Percentiles rank a stretch among this genome's conserved stretches.
phyloP scores from a whole-genome alignment of 2,797 vertebrate species.

The Mus caroli region DNA sequence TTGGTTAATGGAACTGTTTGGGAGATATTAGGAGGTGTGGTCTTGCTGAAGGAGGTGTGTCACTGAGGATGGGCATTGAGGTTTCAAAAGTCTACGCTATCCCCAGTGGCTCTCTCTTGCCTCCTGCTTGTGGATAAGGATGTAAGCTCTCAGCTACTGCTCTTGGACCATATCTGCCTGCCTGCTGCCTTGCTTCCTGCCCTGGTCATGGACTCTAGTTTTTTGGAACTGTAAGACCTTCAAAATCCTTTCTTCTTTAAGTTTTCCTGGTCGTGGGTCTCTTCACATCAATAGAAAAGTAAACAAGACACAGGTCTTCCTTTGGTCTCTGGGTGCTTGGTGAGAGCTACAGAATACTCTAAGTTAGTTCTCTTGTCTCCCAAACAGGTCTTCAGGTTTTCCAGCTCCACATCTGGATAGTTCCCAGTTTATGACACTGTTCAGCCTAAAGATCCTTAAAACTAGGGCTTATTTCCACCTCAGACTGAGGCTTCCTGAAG shows the following conservation, averaged over 20 bases:
- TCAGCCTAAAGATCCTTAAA: neutral
- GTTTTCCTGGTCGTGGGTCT: neutral
- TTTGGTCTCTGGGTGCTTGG: neutral
- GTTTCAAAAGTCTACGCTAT: neutral
- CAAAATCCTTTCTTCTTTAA: neutral
- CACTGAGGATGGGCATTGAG: neutral
- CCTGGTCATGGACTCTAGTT: neutral
- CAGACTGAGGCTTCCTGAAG: neutral
- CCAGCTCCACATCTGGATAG: fast-evolving
- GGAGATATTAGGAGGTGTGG: neutral
- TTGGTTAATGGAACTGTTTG: neutral
- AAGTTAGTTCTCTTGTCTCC: neutral
- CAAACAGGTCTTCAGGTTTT: fast-evolving
- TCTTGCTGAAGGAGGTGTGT: neutral
- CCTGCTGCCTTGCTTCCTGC: neutral
- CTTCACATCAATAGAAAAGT: neutral
- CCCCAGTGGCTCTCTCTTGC: neutral
- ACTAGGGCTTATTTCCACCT: too few species aligned
- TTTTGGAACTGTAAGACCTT: neutral
- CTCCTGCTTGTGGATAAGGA: neutral
- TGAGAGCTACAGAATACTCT: neutral
- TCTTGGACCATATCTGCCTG: neutral
- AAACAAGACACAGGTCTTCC: neutral
- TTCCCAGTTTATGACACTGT: neutral
- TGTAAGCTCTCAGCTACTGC: neutral